Conservation (phyloP, 2,113 vertebrate genomes). For the Noturus placidus region DNA sequence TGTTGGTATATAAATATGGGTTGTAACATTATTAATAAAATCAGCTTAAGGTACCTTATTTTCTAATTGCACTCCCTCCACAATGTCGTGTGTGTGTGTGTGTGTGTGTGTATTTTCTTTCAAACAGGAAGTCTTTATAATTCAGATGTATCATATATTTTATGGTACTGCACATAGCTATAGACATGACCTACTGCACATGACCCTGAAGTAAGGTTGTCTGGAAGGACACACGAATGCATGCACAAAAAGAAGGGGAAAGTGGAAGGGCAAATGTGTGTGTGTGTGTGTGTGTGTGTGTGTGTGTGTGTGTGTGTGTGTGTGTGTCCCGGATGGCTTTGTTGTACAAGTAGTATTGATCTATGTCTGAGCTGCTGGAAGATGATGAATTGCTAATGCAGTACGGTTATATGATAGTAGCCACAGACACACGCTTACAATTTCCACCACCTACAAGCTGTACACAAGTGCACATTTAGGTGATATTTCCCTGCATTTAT, state of each 20-base stretch:
- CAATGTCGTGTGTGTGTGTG: neutral
- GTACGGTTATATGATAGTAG: constrained; percentile 9
- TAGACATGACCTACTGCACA: neutral
- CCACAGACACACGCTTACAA: neutral
- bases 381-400: constrained; percentile 38
- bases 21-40: neutral
- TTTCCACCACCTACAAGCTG: neutral
- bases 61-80: neutral
- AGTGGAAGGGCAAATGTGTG: neutral
- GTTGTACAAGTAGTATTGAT: constrained; percentile 49
- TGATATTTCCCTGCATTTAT: neutral
- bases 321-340: constrained; percentile 23
- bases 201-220: neutral
- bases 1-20: neutral
- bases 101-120: neutral
- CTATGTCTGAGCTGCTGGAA: constrained; percentile 32
- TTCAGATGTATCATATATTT: neutral
- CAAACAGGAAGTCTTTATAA: neutral
- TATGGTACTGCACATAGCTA: neutral
- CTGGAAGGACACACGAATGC: neutral
- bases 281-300: constrained; percentile 18
- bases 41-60: neutral
- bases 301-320: neutral
- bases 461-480: neutral
- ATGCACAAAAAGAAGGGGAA: neutral